Base-by-base conservation (phyloP, 2,888 invertebrate species). In the Drosophila prolongata region DNA sequence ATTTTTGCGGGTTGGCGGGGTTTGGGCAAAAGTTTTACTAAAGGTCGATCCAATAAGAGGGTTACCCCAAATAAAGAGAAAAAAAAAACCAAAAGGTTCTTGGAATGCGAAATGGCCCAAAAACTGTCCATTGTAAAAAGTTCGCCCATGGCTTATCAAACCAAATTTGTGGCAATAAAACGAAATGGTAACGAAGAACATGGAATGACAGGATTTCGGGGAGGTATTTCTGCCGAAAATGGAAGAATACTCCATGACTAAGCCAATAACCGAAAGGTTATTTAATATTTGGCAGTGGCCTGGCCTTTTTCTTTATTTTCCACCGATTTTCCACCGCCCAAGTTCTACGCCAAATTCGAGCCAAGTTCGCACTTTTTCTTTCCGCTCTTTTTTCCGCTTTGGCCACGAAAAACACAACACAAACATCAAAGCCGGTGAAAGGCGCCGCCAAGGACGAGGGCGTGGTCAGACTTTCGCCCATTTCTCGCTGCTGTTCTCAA, bases 241-340 rank as follows among this genome's bases (percentile, higher is more conserved):
- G n/a, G 37, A 43, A 19, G n/a, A 43, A 42, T 9, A 27, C 76
- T 67, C 79, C 86, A 75, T 66, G 79, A 78, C 84, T 87, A 77
- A 87, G 89, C 87, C 85, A 85, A 85, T 85, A 85, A 89, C 79
- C 79, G 75, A 87, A 89, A 85, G 89, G 87, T 89, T 85, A 89
- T 85, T 85, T 87, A 89, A 85, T 89, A 89, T 85, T 87, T 87
- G 85, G 80, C 58, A 59, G 58, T 58, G 58, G 40, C 58, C 19
- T 56, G 57, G 34, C 19, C 34, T 42, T 34, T 34, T 14, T 8
- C 30, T 14, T 14, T 13, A 54, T 59, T 59, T 59, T 56, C 40
- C 58, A 42, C 57, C 57, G 58, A 59, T 59, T 59, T 58, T 42
- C 58, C 58, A 59, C 30, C 53, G 37, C 57, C 52, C 50, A 57